A percentile compares a stretch with the other conserved stretches of the same genome.
Evolutionary conservation across 2,113 vertebrate genomes (phyloP).

Genomic region (Columbina picui): DNA sequence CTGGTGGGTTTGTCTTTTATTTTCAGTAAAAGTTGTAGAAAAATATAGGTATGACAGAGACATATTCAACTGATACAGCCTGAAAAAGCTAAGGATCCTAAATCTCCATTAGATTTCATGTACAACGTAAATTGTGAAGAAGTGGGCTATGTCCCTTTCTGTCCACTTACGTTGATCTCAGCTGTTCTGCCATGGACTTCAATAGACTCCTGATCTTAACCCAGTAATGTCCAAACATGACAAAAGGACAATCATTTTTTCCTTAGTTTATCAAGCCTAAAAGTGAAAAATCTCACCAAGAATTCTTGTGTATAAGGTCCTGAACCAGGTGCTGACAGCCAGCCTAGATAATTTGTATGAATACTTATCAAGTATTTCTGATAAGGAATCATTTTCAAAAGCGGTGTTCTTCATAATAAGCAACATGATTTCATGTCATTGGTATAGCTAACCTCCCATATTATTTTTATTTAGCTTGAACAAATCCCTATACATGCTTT

Average conservation of each 20-base stretch:
- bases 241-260: background rate
- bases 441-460: background rate
- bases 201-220: background rate
- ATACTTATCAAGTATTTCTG: background rate
- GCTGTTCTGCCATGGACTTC: background rate
- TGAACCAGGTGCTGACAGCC: background rate
- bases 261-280: background rate
- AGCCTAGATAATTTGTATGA: background rate
- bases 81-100: background rate
- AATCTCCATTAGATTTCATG: background rate
- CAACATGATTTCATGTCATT: background rate
- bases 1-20: background rate
- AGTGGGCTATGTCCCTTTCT: background rate
- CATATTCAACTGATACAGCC: background rate
- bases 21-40: background rate
- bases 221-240: background rate
- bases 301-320: background rate
- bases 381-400: background rate
- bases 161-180: background rate
- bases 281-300: background rate
- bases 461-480: background rate
- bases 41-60: background rate
- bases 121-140: background rate
- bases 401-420: background rate
- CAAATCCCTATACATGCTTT: background rate